phyloP scores from a whole-genome alignment of 2,113 vertebrate genomes.

The Anas platyrhynchos region DNA sequence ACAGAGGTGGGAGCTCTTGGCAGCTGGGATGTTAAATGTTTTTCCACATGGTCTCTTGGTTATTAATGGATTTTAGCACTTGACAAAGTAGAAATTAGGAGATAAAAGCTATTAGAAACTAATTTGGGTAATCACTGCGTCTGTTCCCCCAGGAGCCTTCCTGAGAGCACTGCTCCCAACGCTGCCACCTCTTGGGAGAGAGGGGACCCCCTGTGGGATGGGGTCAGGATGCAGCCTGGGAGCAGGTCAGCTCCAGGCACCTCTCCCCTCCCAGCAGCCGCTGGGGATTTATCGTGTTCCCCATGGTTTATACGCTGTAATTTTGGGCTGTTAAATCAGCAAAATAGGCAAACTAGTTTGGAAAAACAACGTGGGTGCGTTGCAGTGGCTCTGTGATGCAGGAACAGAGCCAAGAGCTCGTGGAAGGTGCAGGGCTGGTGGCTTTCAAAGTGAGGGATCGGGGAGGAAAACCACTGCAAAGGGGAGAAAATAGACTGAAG shows the following conservation, averaged over 20 bases:
- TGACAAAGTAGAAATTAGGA: constrained; percentile 64
- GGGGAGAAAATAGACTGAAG: not conserved
- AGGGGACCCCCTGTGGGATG: not conserved
- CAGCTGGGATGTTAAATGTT: constrained; percentile 48
- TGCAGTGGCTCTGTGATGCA: too few relatives aligned
- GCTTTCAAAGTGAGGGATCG: not conserved
- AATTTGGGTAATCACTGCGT: constrained; percentile 65
- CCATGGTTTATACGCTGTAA: not conserved
- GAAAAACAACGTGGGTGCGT: not conserved
- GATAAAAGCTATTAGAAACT: constrained; percentile 72
- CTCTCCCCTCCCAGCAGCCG: not conserved
- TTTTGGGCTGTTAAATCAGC: constrained; percentile 4
- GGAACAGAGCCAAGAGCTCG: too few relatives aligned
- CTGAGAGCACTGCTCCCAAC: not conserved
- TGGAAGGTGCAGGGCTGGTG: too few relatives aligned
- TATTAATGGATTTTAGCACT: constrained; percentile 71
- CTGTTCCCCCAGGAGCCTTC: constrained; percentile 40
- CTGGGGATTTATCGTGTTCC: constrained; percentile 12
- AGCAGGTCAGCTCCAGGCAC: not conserved
- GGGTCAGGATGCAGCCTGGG: not conserved
- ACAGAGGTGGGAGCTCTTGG: constrained; percentile 12
- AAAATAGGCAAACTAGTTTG: constrained; percentile 5
- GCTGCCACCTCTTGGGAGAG: not conserved
- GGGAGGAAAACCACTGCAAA: rapidly evolving
- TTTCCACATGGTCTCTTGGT: constrained; percentile 63